Conservation (phyloP, 2,797 vertebrate genomes). For the Cottoperca gobio region DNA sequence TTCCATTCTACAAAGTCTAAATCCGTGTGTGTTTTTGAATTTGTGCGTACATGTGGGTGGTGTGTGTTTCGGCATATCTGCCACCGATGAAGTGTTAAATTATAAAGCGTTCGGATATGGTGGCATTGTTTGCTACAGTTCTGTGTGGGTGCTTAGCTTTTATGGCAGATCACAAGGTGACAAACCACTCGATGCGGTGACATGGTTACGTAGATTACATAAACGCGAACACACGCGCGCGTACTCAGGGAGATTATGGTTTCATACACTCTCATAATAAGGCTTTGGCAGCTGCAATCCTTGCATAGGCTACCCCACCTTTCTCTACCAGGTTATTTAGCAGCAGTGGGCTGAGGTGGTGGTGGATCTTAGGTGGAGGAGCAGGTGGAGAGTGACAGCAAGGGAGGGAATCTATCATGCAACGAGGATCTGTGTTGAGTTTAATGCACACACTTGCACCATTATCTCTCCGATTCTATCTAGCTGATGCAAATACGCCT, state of each 20-base stretch:
- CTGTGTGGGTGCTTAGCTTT: constrained; percentile 65
- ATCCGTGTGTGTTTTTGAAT: constrained; percentile 43
- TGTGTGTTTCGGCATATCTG: constrained; percentile 45
- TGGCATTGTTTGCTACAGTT: constrained; percentile 65
- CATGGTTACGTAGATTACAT: constrained; percentile 52
- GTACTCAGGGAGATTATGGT: constrained; percentile 29
- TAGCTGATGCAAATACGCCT: constrained; percentile 69
- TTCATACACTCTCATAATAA: constrained; percentile 63
- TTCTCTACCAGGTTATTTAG: constrained; percentile 56
- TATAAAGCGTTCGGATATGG: constrained; percentile 63
- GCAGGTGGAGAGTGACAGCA: constrained; percentile 47
- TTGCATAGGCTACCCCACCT: constrained; percentile 47
- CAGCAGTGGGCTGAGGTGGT: constrained; percentile 34
- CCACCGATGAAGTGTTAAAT: constrained; percentile 71
- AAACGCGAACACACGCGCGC: constrained; percentile 23
- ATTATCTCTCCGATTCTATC: constrained; percentile 71
- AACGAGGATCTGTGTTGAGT: constrained; percentile 57
- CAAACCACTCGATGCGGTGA: constrained; percentile 52
- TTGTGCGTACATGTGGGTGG: constrained; percentile 27
- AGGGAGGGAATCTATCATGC: constrained; percentile 43
- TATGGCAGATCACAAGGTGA: constrained; percentile 57
- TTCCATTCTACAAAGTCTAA: constrained; percentile 54
- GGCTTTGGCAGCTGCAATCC: constrained; percentile 53
- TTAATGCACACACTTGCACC: constrained; percentile 43
- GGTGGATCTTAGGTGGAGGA: constrained; percentile 38